phyloP scores from a whole-genome alignment of 2,113 vertebrate genomes.

The Aphyosemion australe region DNA sequence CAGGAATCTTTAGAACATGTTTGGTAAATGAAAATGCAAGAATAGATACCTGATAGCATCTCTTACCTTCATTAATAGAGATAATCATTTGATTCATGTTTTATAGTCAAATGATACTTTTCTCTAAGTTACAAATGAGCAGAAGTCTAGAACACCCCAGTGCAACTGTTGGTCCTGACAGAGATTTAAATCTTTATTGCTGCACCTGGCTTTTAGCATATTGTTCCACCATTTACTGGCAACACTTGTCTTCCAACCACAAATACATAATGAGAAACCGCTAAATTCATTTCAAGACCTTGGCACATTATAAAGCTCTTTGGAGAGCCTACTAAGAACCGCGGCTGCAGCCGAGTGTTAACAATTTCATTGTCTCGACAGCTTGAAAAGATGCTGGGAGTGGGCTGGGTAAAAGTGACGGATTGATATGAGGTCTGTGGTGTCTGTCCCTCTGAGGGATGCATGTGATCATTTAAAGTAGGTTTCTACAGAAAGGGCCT shows the following conservation, averaged over 20 bases:
- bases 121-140: conserved; percentile 20
- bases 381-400: conserved; percentile 42
- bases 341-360: conserved; percentile 60
- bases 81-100: conserved; percentile 7
- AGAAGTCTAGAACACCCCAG: conserved; percentile 35
- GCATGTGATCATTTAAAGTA: background rate
- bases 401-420: conserved; percentile 54
- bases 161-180: conserved; percentile 29
- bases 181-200: conserved; percentile 31
- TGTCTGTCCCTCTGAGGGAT: conserved; percentile 37
- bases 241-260: conserved; percentile 43
- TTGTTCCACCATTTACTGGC: conserved; percentile 59
- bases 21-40: background rate
- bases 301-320: conserved; percentile 50
- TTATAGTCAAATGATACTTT: too few species aligned
- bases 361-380: conserved; percentile 58
- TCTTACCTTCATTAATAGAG: conserved; percentile 46
- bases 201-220: conserved; percentile 53
- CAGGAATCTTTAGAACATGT: too few species aligned
- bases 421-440: conserved; percentile 54
- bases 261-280: conserved; percentile 53
- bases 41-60: conserved; percentile 10
- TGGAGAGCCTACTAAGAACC: conserved; percentile 33
- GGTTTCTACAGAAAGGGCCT: too few species aligned
- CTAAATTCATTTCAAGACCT: conserved; percentile 68